Evolutionary conservation across 1,140 invertebrate species (phyloP).

Genomic region (Megalopta genalis): DNA sequence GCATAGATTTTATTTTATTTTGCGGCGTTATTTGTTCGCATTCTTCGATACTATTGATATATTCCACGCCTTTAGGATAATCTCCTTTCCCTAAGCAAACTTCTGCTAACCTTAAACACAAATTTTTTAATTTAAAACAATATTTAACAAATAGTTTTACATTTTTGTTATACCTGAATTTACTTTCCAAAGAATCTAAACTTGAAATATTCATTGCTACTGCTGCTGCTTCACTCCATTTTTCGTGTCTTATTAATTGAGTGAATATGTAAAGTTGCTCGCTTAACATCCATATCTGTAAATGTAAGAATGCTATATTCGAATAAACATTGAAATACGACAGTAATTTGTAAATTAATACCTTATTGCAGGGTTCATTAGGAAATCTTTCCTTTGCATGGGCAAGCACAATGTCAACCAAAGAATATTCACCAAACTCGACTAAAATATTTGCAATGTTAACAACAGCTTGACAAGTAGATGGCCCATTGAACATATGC

Average conservation of each 20-base stretch:
- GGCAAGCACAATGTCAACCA: slow-evolving; percentile 81
- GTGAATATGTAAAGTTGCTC: slow-evolving; percentile 84
- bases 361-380: slow-evolving; percentile 81
- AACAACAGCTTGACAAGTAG: slow-evolving; percentile 86
- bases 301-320: slow-evolving; percentile 49
- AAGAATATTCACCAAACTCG: slow-evolving; percentile 83
- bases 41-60: slow-evolving; percentile 82
- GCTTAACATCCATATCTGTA: slow-evolving; percentile 85
- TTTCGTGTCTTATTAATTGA: slow-evolving; percentile 83
- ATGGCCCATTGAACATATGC: slow-evolving; percentile 84
- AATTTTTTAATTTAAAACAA: slow-evolving; percentile 9
- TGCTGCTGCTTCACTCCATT: slow-evolving; percentile 88
- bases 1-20: slow-evolving; percentile 84
- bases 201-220: slow-evolving; percentile 87
- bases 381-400: slow-evolving; percentile 84
- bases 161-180: slow-evolving; percentile 72
- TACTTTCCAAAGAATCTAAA: slow-evolving; percentile 85
- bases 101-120: slow-evolving; percentile 82
- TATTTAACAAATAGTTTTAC: background rate
- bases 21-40: slow-evolving; percentile 81
- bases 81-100: slow-evolving; percentile 86
- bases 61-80: slow-evolving; percentile 82
- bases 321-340: background rate
- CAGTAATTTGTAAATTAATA: slow-evolving; percentile 28
- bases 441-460: slow-evolving; percentile 84